Evolutionary conservation across 2,797 vertebrate genomes (phyloP).

Genomic region (Macropus fuliginosus): DNA sequence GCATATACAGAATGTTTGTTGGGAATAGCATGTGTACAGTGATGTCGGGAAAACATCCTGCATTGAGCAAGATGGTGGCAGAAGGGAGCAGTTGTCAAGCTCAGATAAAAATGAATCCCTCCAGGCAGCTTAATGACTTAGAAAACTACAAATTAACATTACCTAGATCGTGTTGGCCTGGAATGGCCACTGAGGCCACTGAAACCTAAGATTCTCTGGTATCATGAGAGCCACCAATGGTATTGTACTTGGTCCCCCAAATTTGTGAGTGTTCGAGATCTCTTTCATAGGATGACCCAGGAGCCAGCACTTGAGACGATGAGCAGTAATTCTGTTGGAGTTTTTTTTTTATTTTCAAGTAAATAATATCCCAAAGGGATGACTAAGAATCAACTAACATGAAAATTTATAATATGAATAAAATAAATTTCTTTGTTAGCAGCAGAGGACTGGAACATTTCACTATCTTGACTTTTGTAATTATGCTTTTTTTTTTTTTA

Average conservation of each 20-base stretch:
- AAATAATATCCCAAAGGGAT: conserved; percentile 4
- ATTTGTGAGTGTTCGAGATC: background rate
- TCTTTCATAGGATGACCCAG: background rate
- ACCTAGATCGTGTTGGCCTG: background rate
- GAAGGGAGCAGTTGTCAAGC: background rate
- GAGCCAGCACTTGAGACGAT: background rate
- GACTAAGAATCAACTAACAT: background rate
- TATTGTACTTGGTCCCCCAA: background rate
- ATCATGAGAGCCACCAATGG: background rate
- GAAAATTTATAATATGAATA: conserved; percentile 26
- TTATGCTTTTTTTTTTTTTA: background rate
- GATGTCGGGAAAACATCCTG: background rate
- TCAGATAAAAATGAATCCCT: background rate
- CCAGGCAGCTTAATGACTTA: background rate
- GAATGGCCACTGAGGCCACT: background rate
- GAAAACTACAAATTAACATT: background rate
- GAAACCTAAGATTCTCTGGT: background rate
- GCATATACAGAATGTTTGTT: background rate
- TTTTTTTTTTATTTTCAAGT: background rate
- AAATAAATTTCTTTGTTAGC: background rate
- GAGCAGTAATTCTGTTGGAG: background rate
- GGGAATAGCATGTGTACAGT: background rate
- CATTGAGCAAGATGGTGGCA: background rate
- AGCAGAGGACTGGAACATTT: background rate
- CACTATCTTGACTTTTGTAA: background rate